Evolutionary conservation across 1,140 invertebrate species (phyloP).

Genomic region (Hydropsyche tenuis): DNA sequence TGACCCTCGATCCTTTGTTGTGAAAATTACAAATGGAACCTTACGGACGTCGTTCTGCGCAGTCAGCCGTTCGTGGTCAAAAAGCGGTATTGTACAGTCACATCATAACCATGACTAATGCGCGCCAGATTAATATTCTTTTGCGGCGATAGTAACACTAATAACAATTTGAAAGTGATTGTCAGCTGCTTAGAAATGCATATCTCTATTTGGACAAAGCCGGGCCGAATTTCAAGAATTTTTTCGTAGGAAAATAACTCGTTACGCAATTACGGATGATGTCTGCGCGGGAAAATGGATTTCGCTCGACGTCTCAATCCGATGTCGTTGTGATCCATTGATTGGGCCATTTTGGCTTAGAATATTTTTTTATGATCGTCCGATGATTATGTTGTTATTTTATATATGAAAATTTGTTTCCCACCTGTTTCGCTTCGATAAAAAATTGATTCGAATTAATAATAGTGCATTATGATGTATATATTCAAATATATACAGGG

Average conservation of each 20-base stretch:
- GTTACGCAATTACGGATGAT: no score
- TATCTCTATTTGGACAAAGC: constrained; percentile 22
- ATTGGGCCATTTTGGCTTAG: no score
- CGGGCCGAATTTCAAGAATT: neutral
- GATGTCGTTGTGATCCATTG: no score
- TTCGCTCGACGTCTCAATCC: neutral
- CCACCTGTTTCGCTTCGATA: no score
- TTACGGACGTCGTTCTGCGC: no score
- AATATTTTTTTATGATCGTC: no score
- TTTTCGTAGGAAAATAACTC: neutral
- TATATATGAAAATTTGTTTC: no score
- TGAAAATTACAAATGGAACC: neutral
- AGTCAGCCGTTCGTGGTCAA: neutral
- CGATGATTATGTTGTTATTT: no score
- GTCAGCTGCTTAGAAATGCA: constrained; percentile 16
- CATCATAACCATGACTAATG: constrained; percentile 29
- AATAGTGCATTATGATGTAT: neutral
- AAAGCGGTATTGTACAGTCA: constrained; percentile 13
- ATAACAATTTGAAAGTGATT: constrained; percentile 25
- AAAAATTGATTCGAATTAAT: no score
- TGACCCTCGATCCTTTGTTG: constrained; percentile 30
- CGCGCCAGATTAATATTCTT: constrained; percentile 19
- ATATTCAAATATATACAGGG: no score
- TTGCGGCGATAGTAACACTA: constrained; percentile 1
- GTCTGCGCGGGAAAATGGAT: no score